A percentile compares a stretch with the other conserved stretches of the same genome.
These are phyloP conservation scores for Cephus cinctus DNA, from an alignment of 1,140 invertebrate species.

Conservation along the genomic window DNA sequence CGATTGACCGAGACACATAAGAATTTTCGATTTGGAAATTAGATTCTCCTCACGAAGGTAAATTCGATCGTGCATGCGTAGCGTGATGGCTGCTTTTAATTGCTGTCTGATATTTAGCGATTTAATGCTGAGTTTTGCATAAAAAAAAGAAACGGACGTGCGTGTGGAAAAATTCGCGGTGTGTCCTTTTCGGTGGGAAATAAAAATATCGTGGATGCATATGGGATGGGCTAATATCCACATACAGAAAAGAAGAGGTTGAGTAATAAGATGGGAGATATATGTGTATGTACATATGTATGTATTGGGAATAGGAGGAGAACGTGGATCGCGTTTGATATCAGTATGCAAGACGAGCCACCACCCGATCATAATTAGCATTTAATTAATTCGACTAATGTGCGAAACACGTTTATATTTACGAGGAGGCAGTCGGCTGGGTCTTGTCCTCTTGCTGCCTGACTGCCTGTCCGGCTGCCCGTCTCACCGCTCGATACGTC, in stretches of 20 bases:
- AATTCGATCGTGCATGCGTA: too few species aligned
- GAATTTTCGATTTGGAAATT: too few species aligned
- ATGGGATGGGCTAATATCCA: conserved; percentile 11
- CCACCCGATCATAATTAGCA: conserved; percentile 40
- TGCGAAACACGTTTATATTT: conserved; percentile 38
- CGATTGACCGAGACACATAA: too few species aligned
- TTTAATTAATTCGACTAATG: conserved; percentile 47
- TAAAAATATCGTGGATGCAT: neutral
- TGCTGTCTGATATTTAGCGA: too few species aligned
- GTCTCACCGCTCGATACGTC: too few species aligned
- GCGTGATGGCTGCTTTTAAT: too few species aligned
- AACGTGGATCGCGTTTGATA: conserved; percentile 19
- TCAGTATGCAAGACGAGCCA: conserved; percentile 32
- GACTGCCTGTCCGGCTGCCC: too few species aligned
- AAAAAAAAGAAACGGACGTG: too few species aligned
- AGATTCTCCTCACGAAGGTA: too few species aligned
- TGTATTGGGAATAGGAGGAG: neutral
- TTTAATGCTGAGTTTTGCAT: too few species aligned
- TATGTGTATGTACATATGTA: neutral
- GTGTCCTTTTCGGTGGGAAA: neutral
- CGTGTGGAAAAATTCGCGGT: conserved; percentile 28
- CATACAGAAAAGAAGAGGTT: conserved; percentile 9
- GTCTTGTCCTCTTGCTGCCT: conserved; percentile 7
- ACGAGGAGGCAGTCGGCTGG: conserved; percentile 21
- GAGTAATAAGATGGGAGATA: conserved; percentile 31